Evolutionary conservation across 2,113 vertebrate genomes (phyloP), one percentile per base, ranked within the genome.

Genomic region (Labeo catla): DNA sequence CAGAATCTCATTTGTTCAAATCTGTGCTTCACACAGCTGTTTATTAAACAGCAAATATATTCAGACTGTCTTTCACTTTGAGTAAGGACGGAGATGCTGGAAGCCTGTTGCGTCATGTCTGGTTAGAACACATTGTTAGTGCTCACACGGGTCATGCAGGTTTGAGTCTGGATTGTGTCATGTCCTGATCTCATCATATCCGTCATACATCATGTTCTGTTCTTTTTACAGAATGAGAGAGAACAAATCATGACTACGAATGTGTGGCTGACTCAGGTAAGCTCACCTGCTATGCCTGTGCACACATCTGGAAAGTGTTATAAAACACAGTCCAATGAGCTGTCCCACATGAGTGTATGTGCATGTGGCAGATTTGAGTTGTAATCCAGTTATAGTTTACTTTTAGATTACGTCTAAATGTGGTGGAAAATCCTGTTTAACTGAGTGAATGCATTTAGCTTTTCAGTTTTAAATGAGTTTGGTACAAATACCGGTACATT

Each of bases 201-300:
- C 43, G 5, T 15, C 19, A 16, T 13, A 34, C 43, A 52, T 39
- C 39, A 8, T 73, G 45, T 9, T 57, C 47, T 85, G 21, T 82
- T 87, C 61, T 73, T 36, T 87, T 92, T 80, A 63, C 90, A 96
- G 95, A 96, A 96, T 76, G 95, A 96, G 83, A 91, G 95, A 57
- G 95, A 96, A 74, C 95, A 96, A 90, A 95, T 96, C 52, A 96
- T 96, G 95, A 96, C 95, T 0, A 96, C 95, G 49, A 95, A 96
- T 83, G 85, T 95, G 88, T 96, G 95, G 95, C 92, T 96, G 81
- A 95, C 87, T 81, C 95, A 96, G 95, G 95, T 95, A 91, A 83
- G 85, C 61, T 70, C 43, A 52, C 54, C 43, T 8, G 52, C 43
- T 72, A 11, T 57, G 6, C 6, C 19, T 78, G 43, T 15, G 59